These are phyloP conservation scores for Isaurus tuberculatus DNA, from an alignment of 92 coral and sea anemone genomes.

Conservation along the genomic window DNA sequence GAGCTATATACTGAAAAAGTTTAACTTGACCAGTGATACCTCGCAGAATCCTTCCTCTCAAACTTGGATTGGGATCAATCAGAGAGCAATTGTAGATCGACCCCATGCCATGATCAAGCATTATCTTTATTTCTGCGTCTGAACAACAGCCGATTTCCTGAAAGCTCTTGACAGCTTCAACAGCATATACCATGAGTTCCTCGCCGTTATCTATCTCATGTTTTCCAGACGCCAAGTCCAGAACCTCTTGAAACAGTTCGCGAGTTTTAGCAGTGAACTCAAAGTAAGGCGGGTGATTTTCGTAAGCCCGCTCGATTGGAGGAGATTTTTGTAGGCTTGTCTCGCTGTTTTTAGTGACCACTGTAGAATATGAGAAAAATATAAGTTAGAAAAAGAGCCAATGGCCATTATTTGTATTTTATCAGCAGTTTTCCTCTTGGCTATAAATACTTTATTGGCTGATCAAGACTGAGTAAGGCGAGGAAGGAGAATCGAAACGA, in stretches of 20 bases:
- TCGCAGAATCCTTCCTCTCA: conserved; percentile 32
- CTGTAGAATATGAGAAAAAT: neutral
- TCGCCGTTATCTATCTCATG: conserved; percentile 17
- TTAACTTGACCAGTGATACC: conserved; percentile 23
- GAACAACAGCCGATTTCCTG: neutral
- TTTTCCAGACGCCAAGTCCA: conserved; percentile 27
- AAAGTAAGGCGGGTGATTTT: conserved; percentile 15
- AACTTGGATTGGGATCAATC: conserved; percentile 27
- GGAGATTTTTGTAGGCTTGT: neutral
- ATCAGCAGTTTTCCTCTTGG: neutral
- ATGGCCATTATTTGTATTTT: neutral
- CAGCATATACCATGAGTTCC: conserved; percentile 11
- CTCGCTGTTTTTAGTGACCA: neutral
- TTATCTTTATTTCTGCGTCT: neutral
- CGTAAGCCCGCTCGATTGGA: neutral
- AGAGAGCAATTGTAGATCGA: neutral
- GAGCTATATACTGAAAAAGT: conserved; percentile 7
- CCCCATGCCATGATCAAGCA: neutral
- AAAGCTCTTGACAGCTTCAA: neutral
- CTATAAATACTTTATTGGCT: too few relatives aligned
- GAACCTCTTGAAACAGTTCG: conserved; percentile 21
- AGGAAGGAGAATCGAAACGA: too few relatives aligned
- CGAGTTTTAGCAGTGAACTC: conserved; percentile 19
- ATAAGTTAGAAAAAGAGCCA: neutral
- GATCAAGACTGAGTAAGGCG: too few relatives aligned